These are phyloP conservation scores for Alca torda DNA, from an alignment of 2,797 vertebrate genomes.

Conservation along the genomic window DNA sequence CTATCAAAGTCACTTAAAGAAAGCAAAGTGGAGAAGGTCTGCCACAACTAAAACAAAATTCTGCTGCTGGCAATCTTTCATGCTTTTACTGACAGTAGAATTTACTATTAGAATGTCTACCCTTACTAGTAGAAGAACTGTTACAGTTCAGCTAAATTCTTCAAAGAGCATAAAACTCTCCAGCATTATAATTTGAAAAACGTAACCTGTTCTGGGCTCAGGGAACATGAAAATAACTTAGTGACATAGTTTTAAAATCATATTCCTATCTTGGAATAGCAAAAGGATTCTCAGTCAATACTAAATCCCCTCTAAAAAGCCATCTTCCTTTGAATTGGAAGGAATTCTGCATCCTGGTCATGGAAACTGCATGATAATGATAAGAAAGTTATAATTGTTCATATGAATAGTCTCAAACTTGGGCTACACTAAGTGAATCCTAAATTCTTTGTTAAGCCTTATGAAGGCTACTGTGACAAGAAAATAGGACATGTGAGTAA, in stretches of 20 bases:
- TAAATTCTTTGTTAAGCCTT: not conserved
- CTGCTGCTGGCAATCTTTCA: not conserved
- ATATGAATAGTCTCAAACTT: not conserved
- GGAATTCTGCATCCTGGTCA: not conserved
- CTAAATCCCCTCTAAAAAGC: not conserved
- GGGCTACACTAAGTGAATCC: not conserved
- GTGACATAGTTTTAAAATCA: not conserved
- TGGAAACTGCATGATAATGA: not conserved
- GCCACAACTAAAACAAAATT: not conserved
- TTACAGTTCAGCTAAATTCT: not conserved
- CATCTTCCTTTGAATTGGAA: not conserved
- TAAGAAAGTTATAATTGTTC: not conserved
- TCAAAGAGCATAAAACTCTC: not conserved
- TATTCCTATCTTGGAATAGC: not conserved
- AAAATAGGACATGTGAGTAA: not conserved
- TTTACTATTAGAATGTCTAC: not conserved
- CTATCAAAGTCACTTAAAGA: not conserved
- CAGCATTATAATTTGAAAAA: not conserved
- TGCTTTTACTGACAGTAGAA: not conserved
- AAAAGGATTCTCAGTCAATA: not conserved
- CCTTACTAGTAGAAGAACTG: not conserved
- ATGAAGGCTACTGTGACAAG: not conserved
- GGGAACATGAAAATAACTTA: not conserved
- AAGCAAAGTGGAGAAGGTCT: not conserved
- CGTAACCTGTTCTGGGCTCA: not conserved